Base-by-base conservation (phyloP, 2,113 vertebrate genomes). In the Piaya cayana region DNA sequence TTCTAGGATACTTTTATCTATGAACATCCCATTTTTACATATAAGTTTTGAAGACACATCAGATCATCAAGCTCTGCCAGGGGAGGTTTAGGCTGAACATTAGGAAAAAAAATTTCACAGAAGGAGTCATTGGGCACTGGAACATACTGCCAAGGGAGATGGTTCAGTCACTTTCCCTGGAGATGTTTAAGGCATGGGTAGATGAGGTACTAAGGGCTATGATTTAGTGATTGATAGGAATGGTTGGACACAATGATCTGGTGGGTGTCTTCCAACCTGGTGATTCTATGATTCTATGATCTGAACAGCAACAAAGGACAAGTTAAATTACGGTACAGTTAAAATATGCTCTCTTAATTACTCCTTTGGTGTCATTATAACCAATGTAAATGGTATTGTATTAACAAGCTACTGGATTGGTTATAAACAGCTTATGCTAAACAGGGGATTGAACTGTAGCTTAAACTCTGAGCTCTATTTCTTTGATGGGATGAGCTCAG, bases 291-390 rank as follows among this genome's bases (percentile, higher is more conserved):
- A n/a, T n/a, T n/a, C n/a, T n/a, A n/a, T n/a, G n/a, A n/a, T 81
- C 34, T 83, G 56, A 86, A 78, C 53, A 75, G 36, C 43, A 90
- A 56, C 43, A 90, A 34, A 85, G 30, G 32, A 52, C 32, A 71
- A 74, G 29, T 68, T 59, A 74, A 92, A 86, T 81, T 92, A 49
- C n/a, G 20, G 27, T 34, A 64, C 26, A 71, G 58, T 53, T 88
- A 70, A 92, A 90, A 88, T 64, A 94, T 19, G 81, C 25, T 64
- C 36, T 69, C 58, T 53, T 78, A 92, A 90, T 93, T 82, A 52
- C 19, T 71, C 36, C 86, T 86, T 74, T 58, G n/a, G 32, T 88
- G 68, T 77, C 68, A 34, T 78, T 42, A 71, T 60, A 80, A 81
- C 43, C 47, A 75, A 47, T 84, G 80, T 21, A 70, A 65, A 69